Conservation (phyloP, 1,140 invertebrate genomes). For the Sarcophaga peregrina region DNA sequence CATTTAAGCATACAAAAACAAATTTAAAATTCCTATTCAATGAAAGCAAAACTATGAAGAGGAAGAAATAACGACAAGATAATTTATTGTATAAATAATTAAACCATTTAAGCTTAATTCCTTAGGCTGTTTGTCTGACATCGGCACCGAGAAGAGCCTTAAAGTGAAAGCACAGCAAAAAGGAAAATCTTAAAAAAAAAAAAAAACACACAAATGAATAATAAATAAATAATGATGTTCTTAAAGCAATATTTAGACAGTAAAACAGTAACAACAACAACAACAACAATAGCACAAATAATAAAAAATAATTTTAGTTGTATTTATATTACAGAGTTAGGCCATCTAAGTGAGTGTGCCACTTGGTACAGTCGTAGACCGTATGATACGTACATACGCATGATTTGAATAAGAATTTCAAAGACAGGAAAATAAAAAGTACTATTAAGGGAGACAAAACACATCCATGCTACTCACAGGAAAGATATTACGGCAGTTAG, state of each 20-base stretch:
- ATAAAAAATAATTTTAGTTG: not conserved
- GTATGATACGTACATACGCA: conserved; percentile 22
- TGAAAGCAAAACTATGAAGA: too few relatives aligned
- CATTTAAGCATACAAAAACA: too few relatives aligned
- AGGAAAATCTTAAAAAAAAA: not conserved
- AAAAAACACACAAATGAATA: not conserved
- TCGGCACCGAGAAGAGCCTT: not conserved
- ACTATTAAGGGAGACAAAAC: not conserved
- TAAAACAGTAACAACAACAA: not conserved
- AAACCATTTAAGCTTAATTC: not conserved
- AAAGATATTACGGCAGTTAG: too few relatives aligned
- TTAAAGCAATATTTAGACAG: not conserved
- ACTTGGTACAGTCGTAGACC: not conserved
- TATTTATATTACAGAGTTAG: too few relatives aligned
- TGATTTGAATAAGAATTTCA: conserved; percentile 36
- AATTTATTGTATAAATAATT: not conserved
- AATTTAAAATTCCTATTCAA: too few relatives aligned
- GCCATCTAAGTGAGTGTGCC: not conserved
- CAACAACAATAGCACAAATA: too few relatives aligned
- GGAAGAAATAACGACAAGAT: not conserved
- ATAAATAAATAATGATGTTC: conserved; percentile 40
- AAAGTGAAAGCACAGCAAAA: too few relatives aligned
- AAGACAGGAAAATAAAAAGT: not conserved
- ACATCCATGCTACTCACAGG: too few relatives aligned
- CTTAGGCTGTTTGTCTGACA: not conserved